Evolutionary conservation across 2,888 invertebrate genomes (phyloP).

Genomic region (Andrena marginata): DNA sequence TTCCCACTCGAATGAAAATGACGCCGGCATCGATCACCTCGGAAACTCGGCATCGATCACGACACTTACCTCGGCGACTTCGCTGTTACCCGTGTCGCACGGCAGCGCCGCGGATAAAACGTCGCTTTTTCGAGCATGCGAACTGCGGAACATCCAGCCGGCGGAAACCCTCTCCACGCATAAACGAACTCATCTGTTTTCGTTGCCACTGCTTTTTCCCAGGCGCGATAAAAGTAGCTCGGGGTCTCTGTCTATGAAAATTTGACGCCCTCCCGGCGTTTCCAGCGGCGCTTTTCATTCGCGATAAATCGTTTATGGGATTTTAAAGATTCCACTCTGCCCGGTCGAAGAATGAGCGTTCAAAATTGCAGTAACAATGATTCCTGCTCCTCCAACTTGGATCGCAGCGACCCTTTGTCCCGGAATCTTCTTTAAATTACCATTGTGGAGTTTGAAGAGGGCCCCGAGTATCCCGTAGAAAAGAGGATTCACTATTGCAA

Average conservation of each 20-base stretch:
- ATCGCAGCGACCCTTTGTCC: not conserved
- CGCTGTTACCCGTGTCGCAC: not conserved
- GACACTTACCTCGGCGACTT: conserved; percentile 24
- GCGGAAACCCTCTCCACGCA: conserved; percentile 30
- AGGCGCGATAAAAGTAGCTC: conserved; percentile 45
- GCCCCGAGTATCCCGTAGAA: too few relatives aligned
- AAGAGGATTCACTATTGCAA: too few relatives aligned
- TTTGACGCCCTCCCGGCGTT: conserved; percentile 32
- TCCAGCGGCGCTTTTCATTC: conserved; percentile 35
- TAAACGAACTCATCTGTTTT: conserved; percentile 61
- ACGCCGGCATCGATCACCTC: conserved; percentile 51
- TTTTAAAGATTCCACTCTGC: not conserved
- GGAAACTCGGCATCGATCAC: conserved; percentile 53
- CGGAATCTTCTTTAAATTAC: not conserved
- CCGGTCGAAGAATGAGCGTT: not conserved
- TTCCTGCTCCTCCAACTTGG: not conserved
- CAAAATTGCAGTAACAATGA: not conserved
- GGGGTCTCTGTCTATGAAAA: conserved; percentile 47
- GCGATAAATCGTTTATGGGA: conserved; percentile 39
- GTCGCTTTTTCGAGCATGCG: conserved; percentile 26
- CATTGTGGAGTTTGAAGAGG: too few relatives aligned
- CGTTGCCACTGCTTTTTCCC: conserved; percentile 22
- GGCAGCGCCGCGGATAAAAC: conserved; percentile 31
- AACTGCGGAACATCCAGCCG: conserved; percentile 34
- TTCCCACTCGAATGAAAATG: conserved; percentile 46